These are phyloP conservation scores for Strigamia crassipes DNA, from an alignment of 2,888 invertebrate genomes.

Conservation along the genomic window DNA sequence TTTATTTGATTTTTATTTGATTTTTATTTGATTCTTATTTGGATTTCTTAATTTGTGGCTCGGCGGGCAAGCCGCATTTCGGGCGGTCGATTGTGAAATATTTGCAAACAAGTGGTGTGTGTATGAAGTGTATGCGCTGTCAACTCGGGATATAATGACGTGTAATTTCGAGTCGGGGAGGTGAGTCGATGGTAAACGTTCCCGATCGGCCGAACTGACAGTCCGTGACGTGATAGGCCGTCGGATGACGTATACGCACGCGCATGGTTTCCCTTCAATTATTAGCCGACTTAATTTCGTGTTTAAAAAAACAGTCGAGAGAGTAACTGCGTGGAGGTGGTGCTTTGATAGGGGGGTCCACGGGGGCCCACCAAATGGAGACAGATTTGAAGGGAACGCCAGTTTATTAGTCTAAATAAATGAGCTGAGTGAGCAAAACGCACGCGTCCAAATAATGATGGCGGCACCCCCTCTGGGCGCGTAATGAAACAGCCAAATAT, in stretches of 20 bases:
- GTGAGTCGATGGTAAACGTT: background rate
- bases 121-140: slow-evolving; percentile 13
- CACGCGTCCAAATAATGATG: slow-evolving; percentile 43
- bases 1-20: no score
- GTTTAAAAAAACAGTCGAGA: background rate
- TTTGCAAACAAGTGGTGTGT: background rate
- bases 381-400: slow-evolving; percentile 41
- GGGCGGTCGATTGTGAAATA: background rate
- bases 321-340: no score
- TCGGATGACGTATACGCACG: slow-evolving; percentile 17
- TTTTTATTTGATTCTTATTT: no score
- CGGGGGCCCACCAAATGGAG: slow-evolving; percentile 41
- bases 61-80: background rate
- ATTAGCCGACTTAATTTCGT: slow-evolving; percentile 43
- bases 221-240: slow-evolving; percentile 28
- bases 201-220: background rate
- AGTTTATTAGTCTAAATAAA: slow-evolving; percentile 44
- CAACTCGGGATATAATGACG: slow-evolving; percentile 11
- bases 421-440: slow-evolving; percentile 30
- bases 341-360: background rate
- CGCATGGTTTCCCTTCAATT: slow-evolving; percentile 32
- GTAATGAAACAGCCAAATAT: slow-evolving; percentile 43
- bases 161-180: slow-evolving; percentile 8
- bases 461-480: slow-evolving; percentile 43
- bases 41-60: no score